These are phyloP conservation scores for Heteronetta atricapilla DNA, from an alignment of 2,113 vertebrate genomes.

Conservation along the genomic window DNA sequence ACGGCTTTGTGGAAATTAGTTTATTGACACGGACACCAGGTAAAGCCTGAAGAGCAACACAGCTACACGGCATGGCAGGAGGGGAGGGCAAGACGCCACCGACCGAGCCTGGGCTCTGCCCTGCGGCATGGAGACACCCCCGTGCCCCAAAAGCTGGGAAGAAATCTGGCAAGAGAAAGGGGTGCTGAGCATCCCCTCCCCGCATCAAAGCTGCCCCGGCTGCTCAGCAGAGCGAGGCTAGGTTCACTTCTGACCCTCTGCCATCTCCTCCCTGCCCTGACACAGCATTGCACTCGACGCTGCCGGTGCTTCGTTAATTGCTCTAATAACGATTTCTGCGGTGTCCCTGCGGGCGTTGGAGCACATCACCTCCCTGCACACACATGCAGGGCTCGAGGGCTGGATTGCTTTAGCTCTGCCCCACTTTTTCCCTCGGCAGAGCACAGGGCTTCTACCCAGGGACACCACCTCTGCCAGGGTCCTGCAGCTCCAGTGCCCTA, in stretches of 20 bases:
- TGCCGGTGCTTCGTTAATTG: not conserved
- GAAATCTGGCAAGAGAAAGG: not conserved
- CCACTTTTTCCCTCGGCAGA: not conserved
- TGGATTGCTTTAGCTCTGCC: not conserved
- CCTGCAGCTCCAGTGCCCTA: not conserved
- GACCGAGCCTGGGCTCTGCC: not conserved
- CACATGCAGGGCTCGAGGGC: not conserved
- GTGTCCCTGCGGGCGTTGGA: not conserved
- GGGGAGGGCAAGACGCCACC: not conserved
- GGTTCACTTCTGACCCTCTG: not conserved
- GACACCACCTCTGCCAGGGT: not conserved
- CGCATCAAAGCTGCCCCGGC: fast-evolving
- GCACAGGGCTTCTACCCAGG: not conserved
- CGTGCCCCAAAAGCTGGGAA: not conserved
- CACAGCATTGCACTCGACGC: fast-evolving
- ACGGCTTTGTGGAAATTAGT: slow-evolving; percentile 33
- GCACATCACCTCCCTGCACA: not conserved
- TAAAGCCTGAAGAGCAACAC: slow-evolving; percentile 46
- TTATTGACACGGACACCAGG: slow-evolving; percentile 63
- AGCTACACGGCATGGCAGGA: not conserved
- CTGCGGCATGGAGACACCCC: not conserved
- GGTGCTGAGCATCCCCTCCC: not conserved
- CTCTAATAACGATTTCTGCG: not conserved
- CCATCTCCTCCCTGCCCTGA: not conserved
- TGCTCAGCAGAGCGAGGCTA: not conserved